phyloP scores from a whole-genome alignment of 1,140 invertebrate genomes.

The Spodoptera litura region DNA sequence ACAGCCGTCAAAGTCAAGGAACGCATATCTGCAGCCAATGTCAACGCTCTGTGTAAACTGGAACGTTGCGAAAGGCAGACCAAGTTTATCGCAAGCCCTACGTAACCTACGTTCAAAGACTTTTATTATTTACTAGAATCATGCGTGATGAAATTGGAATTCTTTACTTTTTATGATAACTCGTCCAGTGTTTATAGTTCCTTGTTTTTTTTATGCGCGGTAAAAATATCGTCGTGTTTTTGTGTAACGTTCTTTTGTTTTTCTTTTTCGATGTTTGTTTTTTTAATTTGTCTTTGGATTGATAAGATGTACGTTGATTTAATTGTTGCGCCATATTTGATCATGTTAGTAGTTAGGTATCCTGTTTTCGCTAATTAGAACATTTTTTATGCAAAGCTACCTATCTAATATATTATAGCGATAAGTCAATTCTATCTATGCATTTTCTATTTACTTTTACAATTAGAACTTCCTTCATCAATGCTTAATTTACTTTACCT shows the following conservation, averaged over 20 bases:
- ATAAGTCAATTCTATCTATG: neutral
- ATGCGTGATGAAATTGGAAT: constrained; percentile 51
- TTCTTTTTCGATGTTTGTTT: neutral
- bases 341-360: neutral
- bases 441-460: neutral
- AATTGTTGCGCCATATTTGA: constrained; percentile 9
- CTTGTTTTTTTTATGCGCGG: constrained; percentile 8
- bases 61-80: constrained; percentile 26
- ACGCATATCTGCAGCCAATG: constrained; percentile 45
- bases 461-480: neutral
- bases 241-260: neutral
- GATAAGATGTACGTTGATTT: neutral
- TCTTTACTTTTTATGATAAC: constrained; percentile 38
- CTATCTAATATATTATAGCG: too few relatives aligned
- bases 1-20: constrained; percentile 45
- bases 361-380: too few relatives aligned
- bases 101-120: constrained; percentile 33
- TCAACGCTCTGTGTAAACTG: constrained; percentile 37
- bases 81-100: constrained; percentile 25
- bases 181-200: constrained; percentile 22
- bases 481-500: neutral
- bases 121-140: constrained; percentile 46
- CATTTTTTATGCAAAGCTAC: too few relatives aligned
- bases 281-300: neutral
- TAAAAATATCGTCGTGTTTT: neutral